Evolutionary conservation across 2,797 vertebrate genomes (phyloP), one percentile per base, ranked within the genome.

Genomic region (Onychomys arenicola): DNA sequence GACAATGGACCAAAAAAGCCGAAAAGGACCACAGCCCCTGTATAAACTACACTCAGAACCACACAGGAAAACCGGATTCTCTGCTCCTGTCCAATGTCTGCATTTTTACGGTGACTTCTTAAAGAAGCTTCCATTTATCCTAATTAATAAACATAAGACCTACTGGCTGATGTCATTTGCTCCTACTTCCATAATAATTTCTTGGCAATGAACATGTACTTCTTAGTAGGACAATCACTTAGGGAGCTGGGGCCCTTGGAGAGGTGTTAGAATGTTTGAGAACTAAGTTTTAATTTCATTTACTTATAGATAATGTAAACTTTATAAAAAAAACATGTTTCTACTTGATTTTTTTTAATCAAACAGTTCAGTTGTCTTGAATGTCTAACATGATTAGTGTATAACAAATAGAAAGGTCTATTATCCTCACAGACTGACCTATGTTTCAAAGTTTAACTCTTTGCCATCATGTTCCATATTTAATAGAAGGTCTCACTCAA

Each of bases 61-160:
- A 65, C 29, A 2, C 0, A 0, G 29, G 71, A n/a, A 57, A 67
- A 6, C 29, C 13, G 2, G 23, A 88, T 49, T 6, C 0, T 57
- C 43, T 34, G 49, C 40, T 92, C 46, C 67, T n/a, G 1, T 34
- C 77, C 69, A 77, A 5, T 27, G 13, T 2, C 23, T 12, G 23
- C n/a, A 49, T 40, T 92, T 88, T 32, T 2, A 40, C 55, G 12
- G 34, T 23, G 43, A 55, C 73, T 81, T 34, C 2, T 75, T 61
- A 76, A 80, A 93, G 14, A n/a, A 90, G 6, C 21, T 19, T 67
- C 61, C 25, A 65, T 86, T 93, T 59, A 80, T 6, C 59, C 63
- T 80, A 82, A 76, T n/a, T 32, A 86, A 88, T 52, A 65, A 94
- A 91, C 55, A 10, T 75, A 49, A 90, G 84, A 46, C 59, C 43